phyloP scores from a whole-genome alignment of 2,888 invertebrate genomes.

The Urechis unicinctus region DNA sequence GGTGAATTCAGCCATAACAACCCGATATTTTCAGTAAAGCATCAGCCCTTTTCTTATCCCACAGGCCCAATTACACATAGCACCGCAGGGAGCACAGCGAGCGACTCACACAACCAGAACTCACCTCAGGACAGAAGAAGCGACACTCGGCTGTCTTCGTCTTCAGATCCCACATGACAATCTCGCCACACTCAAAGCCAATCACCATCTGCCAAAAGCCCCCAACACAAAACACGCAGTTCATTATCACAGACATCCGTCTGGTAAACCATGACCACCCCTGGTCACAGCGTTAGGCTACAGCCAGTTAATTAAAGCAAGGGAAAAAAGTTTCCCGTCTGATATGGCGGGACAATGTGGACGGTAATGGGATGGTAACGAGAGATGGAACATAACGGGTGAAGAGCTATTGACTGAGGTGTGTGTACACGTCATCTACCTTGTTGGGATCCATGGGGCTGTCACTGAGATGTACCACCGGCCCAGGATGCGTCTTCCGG shows the following conservation, averaged over 20 bases:
- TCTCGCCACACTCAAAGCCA: conserved; percentile 88
- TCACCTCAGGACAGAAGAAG: conserved; percentile 43
- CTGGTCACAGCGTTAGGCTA: too few species aligned
- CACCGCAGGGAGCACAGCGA: too few species aligned
- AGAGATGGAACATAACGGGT: background rate
- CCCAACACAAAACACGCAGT: too few species aligned
- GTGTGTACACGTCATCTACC: conserved; percentile 55
- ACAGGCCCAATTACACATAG: too few species aligned
- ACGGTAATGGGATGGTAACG: too few species aligned
- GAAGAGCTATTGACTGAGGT: background rate
- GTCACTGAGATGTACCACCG: conserved; percentile 92
- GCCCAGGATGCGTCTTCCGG: conserved; percentile 91
- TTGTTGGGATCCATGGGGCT: conserved; percentile 94
- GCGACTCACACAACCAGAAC: conserved; percentile 8
- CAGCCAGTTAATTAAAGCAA: too few species aligned
- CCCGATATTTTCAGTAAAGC: too few species aligned
- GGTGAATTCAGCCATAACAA: too few species aligned
- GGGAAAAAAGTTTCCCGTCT: too few species aligned
- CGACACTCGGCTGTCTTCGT: conserved; percentile 71
- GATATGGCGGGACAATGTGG: too few species aligned
- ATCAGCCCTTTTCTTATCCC: too few species aligned
- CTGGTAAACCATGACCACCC: background rate
- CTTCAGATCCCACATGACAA: conserved; percentile 93
- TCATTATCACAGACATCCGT: background rate
- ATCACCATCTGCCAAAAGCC: conserved; percentile 75